Evolutionary conservation across 2,888 invertebrate genomes (phyloP).

Genomic region (Hirtodrosophila cameraria): DNA sequence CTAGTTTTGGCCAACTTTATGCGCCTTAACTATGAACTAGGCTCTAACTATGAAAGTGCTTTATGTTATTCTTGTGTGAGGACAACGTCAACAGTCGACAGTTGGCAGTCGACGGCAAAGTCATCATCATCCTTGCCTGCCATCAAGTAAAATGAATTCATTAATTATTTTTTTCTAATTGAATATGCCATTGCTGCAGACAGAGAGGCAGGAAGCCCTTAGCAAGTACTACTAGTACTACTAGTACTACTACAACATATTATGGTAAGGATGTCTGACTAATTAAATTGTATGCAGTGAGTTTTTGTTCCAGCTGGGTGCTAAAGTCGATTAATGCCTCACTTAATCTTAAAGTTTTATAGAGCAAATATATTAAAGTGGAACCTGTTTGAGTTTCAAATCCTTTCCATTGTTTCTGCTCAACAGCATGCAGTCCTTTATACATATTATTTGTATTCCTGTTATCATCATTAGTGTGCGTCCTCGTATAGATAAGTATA

Average conservation of each 20-base stretch:
- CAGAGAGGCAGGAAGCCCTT: constrained; percentile 8
- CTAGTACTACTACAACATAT: too few relatives aligned
- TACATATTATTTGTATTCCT: constrained; percentile 22
- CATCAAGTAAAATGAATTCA: constrained; percentile 71
- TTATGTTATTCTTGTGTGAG: constrained; percentile 26
- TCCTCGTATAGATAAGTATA: not conserved
- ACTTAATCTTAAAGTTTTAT: constrained; percentile 45
- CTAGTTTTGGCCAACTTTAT: constrained; percentile 44
- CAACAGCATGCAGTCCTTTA: constrained; percentile 1
- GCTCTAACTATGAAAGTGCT: constrained; percentile 34
- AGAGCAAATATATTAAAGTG: constrained; percentile 1
- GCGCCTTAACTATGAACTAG: constrained; percentile 12
- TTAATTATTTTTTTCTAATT: constrained; percentile 70
- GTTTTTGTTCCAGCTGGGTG: constrained; percentile 22
- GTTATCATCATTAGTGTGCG: constrained; percentile 25
- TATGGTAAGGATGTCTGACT: constrained; percentile 44
- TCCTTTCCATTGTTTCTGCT: constrained; percentile 5
- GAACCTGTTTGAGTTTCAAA: constrained; percentile 17
- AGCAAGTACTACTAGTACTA: too few relatives aligned
- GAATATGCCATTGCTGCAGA: constrained; percentile 17
- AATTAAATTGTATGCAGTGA: constrained; percentile 62
- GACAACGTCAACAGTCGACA: constrained; percentile 26
- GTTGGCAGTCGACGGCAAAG: not conserved
- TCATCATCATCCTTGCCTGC: constrained; percentile 16
- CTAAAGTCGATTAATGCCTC: constrained; percentile 55